Base-by-base conservation (phyloP, 1,140 invertebrate species). In the Ptiloglossa arizonensis region DNA sequence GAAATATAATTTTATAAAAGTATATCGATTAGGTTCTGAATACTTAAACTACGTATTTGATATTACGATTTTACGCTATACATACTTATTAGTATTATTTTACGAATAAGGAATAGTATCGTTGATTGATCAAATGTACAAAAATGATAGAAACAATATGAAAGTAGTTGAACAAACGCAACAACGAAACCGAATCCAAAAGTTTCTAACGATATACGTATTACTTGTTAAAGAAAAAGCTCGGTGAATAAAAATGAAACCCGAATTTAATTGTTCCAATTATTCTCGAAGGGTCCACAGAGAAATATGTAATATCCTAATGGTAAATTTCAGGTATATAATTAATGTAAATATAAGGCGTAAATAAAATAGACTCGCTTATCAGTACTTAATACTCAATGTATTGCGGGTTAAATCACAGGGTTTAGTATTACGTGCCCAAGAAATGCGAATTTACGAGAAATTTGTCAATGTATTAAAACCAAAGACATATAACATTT, bases 301-400 rank as follows among this genome's bases (percentile, higher is more conserved):
- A 50, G 22, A 5, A 63, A 57, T 19, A 56, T 64, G 17, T 54
- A 19, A 35, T 6, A 5, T 46, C n/a, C n/a, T 11, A 57, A 74
- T 8, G 46, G 13, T 19, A 41, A 68, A 68, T 60, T 71, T 48
- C 8, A n/a, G 6, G 3, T 44, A 17, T 50, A 24, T 48, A 62
- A 63, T 38, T 41, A 17, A 52, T 19, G 27, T 4, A 60, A 41
- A 24, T 15, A 13, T 57, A 29, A 38, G 11, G 13, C 44, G 38
- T 11, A 2, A 67, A 67, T 24, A 27, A 24, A 41, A 19, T 54
- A 27, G 1, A 19, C 56, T 76, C 6, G 19, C 38, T 63, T 24
- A 38, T 73, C 41, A 63, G 60, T 79, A 79, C 56, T 68, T 74
- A 68, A 79, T 74, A 74, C 63, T 74, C 54, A 59, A 44, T 35